Conservation (phyloP, 2,113 vertebrate genomes). For the Ceyx melanurus region DNA sequence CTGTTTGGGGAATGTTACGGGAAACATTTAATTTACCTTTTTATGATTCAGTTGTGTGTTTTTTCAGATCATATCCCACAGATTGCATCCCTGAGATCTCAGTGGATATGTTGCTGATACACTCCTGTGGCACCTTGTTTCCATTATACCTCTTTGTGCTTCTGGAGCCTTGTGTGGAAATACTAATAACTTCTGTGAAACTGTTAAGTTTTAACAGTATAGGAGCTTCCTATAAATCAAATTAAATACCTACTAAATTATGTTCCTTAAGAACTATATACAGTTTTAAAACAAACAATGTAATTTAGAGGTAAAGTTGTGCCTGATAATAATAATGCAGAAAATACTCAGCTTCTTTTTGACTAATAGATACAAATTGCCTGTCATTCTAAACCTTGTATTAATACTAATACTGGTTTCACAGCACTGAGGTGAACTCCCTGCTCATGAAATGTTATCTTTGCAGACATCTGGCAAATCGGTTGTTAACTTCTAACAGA, state of each 20-base stretch:
- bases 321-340: conserved; percentile 47
- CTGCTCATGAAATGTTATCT: conserved; percentile 59
- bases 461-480: conserved; percentile 70
- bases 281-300: conserved; percentile 47
- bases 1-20: background rate
- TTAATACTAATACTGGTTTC: conserved; percentile 64
- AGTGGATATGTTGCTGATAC: background rate
- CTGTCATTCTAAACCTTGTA: conserved; percentile 52
- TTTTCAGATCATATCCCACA: background rate
- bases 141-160: background rate
- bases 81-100: background rate
- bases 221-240: conserved; percentile 4
- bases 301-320: conserved; percentile 55
- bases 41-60: background rate
- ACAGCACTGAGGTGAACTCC: conserved; percentile 55
- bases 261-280: conserved; percentile 40
- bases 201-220: background rate
- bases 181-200: background rate
- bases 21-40: conserved; percentile 25
- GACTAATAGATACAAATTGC: conserved; percentile 68
- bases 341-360: conserved; percentile 53
- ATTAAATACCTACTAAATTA: conserved; percentile 44
- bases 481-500: conserved; percentile 70
- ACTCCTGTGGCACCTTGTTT: background rate
- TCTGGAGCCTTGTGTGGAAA: conserved; percentile 18